A percentile compares a stretch with the other conserved stretches of the same genome.
Evolutionary conservation across 2,113 vertebrate genomes (phyloP).

Genomic region (Eptesicus fuscus): DNA sequence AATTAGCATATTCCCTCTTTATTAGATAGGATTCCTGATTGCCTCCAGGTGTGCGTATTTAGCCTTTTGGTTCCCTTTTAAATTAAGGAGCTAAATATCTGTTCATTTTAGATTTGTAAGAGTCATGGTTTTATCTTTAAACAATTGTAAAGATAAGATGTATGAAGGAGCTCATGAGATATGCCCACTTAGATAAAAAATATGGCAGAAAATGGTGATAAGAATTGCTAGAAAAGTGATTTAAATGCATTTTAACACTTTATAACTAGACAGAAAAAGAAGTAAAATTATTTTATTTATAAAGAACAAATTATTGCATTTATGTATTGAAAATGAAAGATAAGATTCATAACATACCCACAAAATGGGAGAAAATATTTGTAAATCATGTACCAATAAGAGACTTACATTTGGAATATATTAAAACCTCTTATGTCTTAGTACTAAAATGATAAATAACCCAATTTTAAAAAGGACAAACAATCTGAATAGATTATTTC

Average conservation of each 20-base stretch:
- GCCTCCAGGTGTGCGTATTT: not conserved
- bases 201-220: not conserved
- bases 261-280: not conserved
- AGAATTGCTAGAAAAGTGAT: not conserved
- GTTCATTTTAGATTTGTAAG: conserved; percentile 25
- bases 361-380: not conserved
- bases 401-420: not conserved
- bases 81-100: not conserved
- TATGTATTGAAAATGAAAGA: not conserved
- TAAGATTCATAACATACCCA: not conserved
- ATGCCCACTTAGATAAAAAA: not conserved
- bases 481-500: not conserved
- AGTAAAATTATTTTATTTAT: not conserved
- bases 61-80: not conserved
- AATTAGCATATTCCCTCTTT: too few species aligned
- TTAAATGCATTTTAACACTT: not conserved
- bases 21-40: not conserved
- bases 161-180: not conserved
- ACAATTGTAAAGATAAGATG: not conserved
- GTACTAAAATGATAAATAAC: not conserved
- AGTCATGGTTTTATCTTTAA: not conserved
- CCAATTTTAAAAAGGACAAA: not conserved
- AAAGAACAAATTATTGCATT: not conserved
- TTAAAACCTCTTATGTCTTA: not conserved
- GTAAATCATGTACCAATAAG: not conserved